Evolutionary conservation across 30 jellyfish, hydroid and myxozoan genomes (phyloP), one percentile per base, ranked within the genome.

Genomic region (Turritopsis rubra): DNA sequence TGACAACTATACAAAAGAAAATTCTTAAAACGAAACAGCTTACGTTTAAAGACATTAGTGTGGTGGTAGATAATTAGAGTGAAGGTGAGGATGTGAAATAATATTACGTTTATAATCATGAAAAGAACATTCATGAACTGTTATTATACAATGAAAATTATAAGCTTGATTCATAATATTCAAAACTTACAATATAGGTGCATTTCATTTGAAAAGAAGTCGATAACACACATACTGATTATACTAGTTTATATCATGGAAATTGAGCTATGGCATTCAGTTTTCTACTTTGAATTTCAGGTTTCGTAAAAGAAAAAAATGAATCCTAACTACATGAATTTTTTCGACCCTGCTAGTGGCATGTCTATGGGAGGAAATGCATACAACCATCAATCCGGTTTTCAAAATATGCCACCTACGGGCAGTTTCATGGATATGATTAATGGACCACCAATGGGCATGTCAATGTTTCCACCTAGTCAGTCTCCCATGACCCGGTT

Each of bases 261-360:
- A n/a, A n/a, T n/a, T n/a, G n/a, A n/a, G n/a, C n/a, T n/a, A n/a
- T n/a, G n/a, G n/a, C n/a, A n/a, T n/a, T n/a, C 60, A 41, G 5
- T 41, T 41, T 41, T 3, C 5, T 41, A 3, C 5, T 41, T 41
- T 41, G 13, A 41, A 41, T 41, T 41, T 41, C 60, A 41, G 60
- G 60, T 41, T 3, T 41, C 13, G 5, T 41, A 13, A 41, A 41
- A 41, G 60, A 41, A 41, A n/a, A 26, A 23, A 23, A 82, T 82
- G 88, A 82, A 71, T 31, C 88, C 87, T 24, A 82, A 71, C 88
- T 82, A 66, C 83, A 82, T 82, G 88, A 82, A 66, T 82, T 82
- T 66, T 86, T 82, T 60, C 77, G 65, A 82, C 29, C 73, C 82
- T 21, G n/a, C 86, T 21, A 86, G 83, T 20, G 88, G 75, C 17